Base-by-base conservation (phyloP, 2,888 invertebrate genomes). In the Neoascia interrupta region DNA sequence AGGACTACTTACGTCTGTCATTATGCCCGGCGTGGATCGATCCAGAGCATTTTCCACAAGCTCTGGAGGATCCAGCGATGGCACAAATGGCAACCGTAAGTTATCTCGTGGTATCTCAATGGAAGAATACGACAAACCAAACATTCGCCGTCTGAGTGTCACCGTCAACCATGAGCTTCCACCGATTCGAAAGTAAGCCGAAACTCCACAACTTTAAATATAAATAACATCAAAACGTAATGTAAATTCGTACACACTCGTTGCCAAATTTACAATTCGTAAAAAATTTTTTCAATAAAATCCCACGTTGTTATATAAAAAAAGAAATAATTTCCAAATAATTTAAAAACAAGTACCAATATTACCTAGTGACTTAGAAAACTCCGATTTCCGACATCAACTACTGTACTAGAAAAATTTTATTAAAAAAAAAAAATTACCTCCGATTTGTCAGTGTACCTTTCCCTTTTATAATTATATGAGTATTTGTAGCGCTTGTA, bases 71-170 rank as follows among this genome's bases (percentile, higher is more conserved):
- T 90, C 91, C 10, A 87, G 86, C 43, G 91, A 91, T 75, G 88
- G 89, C 51, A 82, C 83, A 64, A 85, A 85, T 79, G 90, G 89
- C 31, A 87, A 86, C 45, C 87, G 89, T 13, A 89, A 90, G 66
- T 85, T 91, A 31, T 91, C 91, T 18, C 89, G 91, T 49, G 91
- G 92, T 68, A 93, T 95, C 91, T 93, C 93, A 73, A 95, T 95
- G 94, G 94, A 95, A 85, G 94, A 95, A 85, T 94, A 94, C 87
- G 94, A 94, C 90, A 92, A 92, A 84, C 94, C 94, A 34, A 94
- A 95, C 88, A 93, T 94, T 82, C 90, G 94, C 76, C 91, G 94
- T 41, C 91, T 94, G 75, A 94, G 94, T 74, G 91, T 94, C 82
- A 93, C 91, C 63, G 87, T 87, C 64, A 88, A 85, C 81, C 79